Percentiles rank a stretch among this genome's conserved stretches.
Conservation (phyloP, 2,113 vertebrate species). For the Sebastes schlegelii region DNA sequence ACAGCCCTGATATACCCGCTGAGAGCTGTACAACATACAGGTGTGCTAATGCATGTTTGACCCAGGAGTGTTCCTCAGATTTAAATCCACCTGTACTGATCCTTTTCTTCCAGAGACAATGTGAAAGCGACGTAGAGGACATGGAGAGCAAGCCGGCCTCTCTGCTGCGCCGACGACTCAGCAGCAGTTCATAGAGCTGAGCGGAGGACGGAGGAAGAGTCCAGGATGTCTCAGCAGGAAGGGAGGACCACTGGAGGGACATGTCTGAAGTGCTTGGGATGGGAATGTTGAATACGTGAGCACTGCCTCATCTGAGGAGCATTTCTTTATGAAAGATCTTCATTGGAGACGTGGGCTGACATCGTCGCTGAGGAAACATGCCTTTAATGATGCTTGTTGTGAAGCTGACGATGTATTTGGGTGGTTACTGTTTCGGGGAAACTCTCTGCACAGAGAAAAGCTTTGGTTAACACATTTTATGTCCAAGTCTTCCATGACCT, state of each 20-base stretch:
- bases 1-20: neutral
- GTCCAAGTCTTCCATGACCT: constrained; percentile 22
- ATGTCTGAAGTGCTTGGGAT: too few relatives aligned
- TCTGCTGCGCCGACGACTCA: constrained; percentile 78
- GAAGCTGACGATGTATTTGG: neutral
- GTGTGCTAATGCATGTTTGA: neutral
- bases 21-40: neutral
- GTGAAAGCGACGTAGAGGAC: constrained; percentile 85
- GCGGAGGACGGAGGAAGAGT: neutral
- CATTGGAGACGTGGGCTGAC: neutral
- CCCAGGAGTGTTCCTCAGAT: neutral
- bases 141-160: constrained; percentile 68
- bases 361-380: too few relatives aligned
- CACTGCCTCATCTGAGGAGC: neutral
- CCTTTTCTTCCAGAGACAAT: constrained; percentile 76
- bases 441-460: neutral
- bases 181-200: constrained; percentile 80
- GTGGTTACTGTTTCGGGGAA: neutral
- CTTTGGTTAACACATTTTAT: neutral
- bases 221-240: too few relatives aligned
- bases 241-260: too few relatives aligned
- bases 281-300: too few relatives aligned
- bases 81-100: neutral
- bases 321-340: too few relatives aligned
- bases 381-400: neutral